These are phyloP conservation scores for Spinibarbus caldwelli DNA, from an alignment of 2,797 vertebrate species.

Conservation along the genomic window DNA sequence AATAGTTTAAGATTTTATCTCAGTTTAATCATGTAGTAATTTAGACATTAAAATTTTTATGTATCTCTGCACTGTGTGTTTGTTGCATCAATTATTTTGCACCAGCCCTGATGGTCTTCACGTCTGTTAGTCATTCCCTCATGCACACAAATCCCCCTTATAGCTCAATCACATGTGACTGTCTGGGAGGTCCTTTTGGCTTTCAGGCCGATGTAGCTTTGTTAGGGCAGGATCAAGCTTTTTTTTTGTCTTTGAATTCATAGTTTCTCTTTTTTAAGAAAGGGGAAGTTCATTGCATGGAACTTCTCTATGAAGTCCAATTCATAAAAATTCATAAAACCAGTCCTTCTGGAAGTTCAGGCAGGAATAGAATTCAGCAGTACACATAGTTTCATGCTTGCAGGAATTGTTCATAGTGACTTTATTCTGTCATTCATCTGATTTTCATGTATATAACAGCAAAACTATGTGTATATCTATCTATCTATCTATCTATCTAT, in stretches of 20 bases:
- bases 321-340: neutral
- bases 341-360: neutral
- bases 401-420: neutral
- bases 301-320: neutral
- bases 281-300: neutral
- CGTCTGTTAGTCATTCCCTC: too few relatives aligned
- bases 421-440: neutral
- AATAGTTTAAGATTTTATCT: neutral
- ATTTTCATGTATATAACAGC: neutral
- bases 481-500: too few relatives aligned
- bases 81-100: neutral
- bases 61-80: neutral
- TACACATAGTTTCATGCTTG: neutral
- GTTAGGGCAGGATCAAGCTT: too few relatives aligned
- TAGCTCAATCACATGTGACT: slow-evolving; percentile 39
- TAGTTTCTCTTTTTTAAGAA: slow-evolving; percentile 24
- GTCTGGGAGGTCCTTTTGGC: neutral
- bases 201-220: neutral
- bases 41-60: neutral
- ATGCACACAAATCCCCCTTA: slow-evolving; percentile 57
- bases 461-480: neutral
- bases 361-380: neutral
- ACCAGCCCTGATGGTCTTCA: neutral
- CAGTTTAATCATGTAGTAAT: neutral
- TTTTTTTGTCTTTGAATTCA: slow-evolving; percentile 10